Percentiles rank a stretch among this genome's conserved stretches.
These are phyloP conservation scores for Dolichoris vasculosae DNA, from an alignment of 1,140 invertebrate genomes.

Conservation along the genomic window DNA sequence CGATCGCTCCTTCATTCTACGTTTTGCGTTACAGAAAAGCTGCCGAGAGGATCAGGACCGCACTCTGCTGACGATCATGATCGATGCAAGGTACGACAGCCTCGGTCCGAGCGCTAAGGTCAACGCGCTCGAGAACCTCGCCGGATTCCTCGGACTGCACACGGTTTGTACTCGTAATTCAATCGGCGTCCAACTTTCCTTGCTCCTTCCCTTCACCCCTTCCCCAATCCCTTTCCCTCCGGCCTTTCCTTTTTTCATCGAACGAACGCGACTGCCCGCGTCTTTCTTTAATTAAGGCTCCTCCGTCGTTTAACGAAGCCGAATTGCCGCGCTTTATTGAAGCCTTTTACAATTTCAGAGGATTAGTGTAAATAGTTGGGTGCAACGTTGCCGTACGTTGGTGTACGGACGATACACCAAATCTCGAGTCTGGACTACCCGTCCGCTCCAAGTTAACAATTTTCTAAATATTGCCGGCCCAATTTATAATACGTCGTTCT, in stretches of 20 bases:
- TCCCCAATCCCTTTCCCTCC: not conserved
- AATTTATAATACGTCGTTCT: too few relatives aligned
- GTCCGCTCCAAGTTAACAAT: too few relatives aligned
- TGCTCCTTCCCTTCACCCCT: not conserved
- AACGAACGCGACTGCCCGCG: not conserved
- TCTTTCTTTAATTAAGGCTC: constrained; percentile 20
- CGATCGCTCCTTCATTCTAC: not conserved
- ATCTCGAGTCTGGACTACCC: not conserved
- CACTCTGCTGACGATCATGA: constrained; percentile 70
- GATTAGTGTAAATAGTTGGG: not conserved
- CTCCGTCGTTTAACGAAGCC: constrained; percentile 1
- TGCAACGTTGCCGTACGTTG: not conserved
- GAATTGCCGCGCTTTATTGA: constrained; percentile 12
- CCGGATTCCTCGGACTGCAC: constrained; percentile 74
- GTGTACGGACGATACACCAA: not conserved
- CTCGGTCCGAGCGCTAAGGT: constrained; percentile 73
- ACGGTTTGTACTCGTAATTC: constrained; percentile 69
- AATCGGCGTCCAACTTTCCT: not conserved
- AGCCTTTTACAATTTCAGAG: not conserved
- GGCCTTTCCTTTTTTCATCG: not conserved
- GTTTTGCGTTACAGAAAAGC: constrained; percentile 57
- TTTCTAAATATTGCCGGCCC: too few relatives aligned
- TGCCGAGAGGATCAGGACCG: constrained; percentile 70
- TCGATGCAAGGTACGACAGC: constrained; percentile 72
- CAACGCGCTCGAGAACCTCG: constrained; percentile 75